Conservation (phyloP, 2,888 invertebrate genomes). For the Linyphia triangularis region DNA sequence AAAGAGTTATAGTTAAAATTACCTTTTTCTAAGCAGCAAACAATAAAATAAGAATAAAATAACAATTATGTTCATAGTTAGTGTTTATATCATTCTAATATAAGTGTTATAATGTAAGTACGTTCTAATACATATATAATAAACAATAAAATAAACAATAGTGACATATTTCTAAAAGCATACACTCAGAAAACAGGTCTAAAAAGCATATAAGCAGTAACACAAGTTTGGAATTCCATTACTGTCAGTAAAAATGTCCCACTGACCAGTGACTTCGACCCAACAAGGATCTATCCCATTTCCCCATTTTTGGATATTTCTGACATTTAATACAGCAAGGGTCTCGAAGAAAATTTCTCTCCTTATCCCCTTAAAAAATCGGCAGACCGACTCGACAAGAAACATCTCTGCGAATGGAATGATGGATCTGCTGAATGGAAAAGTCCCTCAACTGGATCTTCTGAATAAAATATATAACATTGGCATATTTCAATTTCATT, state of each 20-base stretch:
- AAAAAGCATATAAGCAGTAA: too few relatives aligned
- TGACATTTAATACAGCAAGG: slow-evolving; percentile 14
- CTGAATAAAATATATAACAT: slow-evolving; percentile 62
- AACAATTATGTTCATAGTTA: too few relatives aligned
- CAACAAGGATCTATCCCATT: neutral
- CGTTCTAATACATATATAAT: too few relatives aligned
- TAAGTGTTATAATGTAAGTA: too few relatives aligned
- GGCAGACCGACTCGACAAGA: slow-evolving; percentile 16
- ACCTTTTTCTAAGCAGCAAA: too few relatives aligned
- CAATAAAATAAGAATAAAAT: too few relatives aligned
- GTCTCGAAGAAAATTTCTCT: slow-evolving; percentile 6
- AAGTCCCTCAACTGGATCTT: slow-evolving; percentile 33
- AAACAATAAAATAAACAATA: too few relatives aligned
- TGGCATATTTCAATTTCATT: slow-evolving; percentile 65
- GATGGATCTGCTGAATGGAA: slow-evolving; percentile 40
- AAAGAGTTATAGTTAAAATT: too few relatives aligned
- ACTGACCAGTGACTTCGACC: neutral
- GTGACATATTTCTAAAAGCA: too few relatives aligned
- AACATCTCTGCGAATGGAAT: slow-evolving; percentile 1
- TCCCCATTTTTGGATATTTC: slow-evolving; percentile 11
- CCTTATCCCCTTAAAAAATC: slow-evolving; percentile 29
- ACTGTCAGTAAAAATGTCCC: neutral
- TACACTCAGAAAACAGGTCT: too few relatives aligned
- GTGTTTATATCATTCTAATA: too few relatives aligned
- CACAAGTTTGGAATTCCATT: neutral